Percentiles rank a stretch among this genome's conserved stretches.
phyloP scores from a whole-genome alignment of 2,888 invertebrate species.

The Phortica magna region DNA sequence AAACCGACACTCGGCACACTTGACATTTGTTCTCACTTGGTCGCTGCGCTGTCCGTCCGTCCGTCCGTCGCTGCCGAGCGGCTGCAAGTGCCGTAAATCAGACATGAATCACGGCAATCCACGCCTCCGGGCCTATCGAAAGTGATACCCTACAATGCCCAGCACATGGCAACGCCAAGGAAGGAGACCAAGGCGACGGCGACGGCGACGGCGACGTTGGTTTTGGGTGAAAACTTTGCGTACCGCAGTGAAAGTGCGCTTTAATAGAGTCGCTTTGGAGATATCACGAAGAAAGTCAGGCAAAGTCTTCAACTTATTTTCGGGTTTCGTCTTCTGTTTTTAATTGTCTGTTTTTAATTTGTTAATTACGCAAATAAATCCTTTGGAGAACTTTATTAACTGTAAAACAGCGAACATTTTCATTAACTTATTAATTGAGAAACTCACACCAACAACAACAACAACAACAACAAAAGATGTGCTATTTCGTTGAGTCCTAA shows the following conservation, averaged over 20 bases:
- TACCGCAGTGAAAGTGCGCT: not conserved
- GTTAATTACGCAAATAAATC: too few relatives aligned
- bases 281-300: conserved; percentile 37
- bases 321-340: not conserved
- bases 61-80: too few relatives aligned
- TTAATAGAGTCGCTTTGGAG: not conserved
- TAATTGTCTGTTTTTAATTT: conserved; percentile 36
- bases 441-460: not conserved
- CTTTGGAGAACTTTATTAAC: conserved; percentile 41
- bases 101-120: too few relatives aligned
- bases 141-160: not conserved
- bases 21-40: too few relatives aligned
- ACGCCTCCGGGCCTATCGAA: not conserved
- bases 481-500: too few relatives aligned
- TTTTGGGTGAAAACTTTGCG: conserved; percentile 14
- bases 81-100: too few relatives aligned
- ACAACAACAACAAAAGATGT: not conserved
- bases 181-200: not conserved
- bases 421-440: not conserved
- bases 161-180: not conserved
- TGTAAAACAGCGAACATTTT: conserved; percentile 28
- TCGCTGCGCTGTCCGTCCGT: too few relatives aligned
- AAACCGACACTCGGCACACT: too few relatives aligned
- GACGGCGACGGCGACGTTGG: not conserved
- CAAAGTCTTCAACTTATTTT: conserved; percentile 36